Evolutionary conservation across 2,113 vertebrate genomes (phyloP), one percentile per base, ranked within the genome.

Genomic region (Siniperca knerii): DNA sequence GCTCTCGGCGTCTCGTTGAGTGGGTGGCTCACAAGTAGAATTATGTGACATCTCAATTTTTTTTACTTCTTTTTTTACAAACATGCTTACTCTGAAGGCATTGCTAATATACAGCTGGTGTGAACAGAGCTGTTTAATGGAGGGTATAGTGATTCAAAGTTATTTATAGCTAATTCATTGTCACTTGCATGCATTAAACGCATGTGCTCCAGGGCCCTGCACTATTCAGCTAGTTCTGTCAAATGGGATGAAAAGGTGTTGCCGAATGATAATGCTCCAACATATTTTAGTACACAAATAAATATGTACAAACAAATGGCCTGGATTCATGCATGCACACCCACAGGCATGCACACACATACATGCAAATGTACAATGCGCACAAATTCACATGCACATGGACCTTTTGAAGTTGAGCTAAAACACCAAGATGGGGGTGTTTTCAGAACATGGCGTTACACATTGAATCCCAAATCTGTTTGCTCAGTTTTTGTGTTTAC

Each of bases 381-480:
- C 60, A 37, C 46, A 60, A 15, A 81, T 44, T 78, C 57, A 54
- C 58, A 70, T 67, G 35, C 46, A 78, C 44, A 1, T 3, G 50
- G 85, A 81, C 73, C 86, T 85, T 91, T 92, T 84, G 67, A 90
- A 91, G 75, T 79, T 40, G 60, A 71, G 79, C 71, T 68, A 48
- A 79, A 78, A 81, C 54, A 90, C 68, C 42, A 58, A 77, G 61
- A 84, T 82, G 77, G 65, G 80, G 86, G 73, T 89, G 85, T 90
- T 86, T 72, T 85, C 21, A 55, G 83, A 86, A 89, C 66, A 83
- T 54, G 67, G 71, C 84, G 85, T 79, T 82, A 72, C 78, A 75
- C 74, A 48, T 35, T 84, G 67, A 87, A 90, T 89, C 78, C 80
- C 62, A 88, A 89, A 91, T 91, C 81, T 81, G 69, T 70, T 89